These are phyloP conservation scores for Caloenas nicobarica DNA, from an alignment of 2,113 vertebrate species.

Conservation along the genomic window DNA sequence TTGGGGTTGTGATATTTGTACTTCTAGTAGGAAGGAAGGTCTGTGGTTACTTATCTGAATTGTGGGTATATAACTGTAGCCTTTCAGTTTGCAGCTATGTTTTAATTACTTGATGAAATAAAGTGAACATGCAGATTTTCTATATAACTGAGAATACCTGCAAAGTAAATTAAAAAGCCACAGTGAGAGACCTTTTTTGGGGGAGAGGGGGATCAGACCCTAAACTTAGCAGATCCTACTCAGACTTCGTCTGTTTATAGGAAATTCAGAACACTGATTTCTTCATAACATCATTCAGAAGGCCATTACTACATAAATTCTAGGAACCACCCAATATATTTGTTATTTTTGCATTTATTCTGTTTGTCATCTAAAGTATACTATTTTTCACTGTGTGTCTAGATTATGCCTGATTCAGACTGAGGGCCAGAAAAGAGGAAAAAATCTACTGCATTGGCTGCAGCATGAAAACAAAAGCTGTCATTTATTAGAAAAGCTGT, in stretches of 20 bases:
- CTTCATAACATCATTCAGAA: neutral
- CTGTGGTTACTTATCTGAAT: neutral
- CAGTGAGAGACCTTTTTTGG: neutral
- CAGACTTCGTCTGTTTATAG: neutral
- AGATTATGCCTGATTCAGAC: neutral
- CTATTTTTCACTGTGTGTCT: neutral
- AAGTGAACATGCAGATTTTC: neutral
- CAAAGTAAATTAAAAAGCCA: fast-evolving
- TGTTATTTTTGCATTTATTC: neutral
- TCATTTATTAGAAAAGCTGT: neutral
- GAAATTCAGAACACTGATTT: neutral
- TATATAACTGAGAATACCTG: neutral
- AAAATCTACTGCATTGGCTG: neutral
- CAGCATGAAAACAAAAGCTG: neutral
- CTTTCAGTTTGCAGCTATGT: neutral
- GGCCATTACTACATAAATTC: neutral
- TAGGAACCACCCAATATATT: neutral
- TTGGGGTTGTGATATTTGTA: neutral
- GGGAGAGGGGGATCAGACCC: neutral
- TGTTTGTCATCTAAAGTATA: neutral
- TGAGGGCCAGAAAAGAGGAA: neutral
- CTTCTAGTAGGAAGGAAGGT: neutral
- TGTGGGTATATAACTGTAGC: neutral
- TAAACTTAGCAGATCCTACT: neutral
- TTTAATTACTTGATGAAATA: neutral